phyloP scores from a whole-genome alignment of 2,888 invertebrate genomes.

The Ypsolopha sequella region DNA sequence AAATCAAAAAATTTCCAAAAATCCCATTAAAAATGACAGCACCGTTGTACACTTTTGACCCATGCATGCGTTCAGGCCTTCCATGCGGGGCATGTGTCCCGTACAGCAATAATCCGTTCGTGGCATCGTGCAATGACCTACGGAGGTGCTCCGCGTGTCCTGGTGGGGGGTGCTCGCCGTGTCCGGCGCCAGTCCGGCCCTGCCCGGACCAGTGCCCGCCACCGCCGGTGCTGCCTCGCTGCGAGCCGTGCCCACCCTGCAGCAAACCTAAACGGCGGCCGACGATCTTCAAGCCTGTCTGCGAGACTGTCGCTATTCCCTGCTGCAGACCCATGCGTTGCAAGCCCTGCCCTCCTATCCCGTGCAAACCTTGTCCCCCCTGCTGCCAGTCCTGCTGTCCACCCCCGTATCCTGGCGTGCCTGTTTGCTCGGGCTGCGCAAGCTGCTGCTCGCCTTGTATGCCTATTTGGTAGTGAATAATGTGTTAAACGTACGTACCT shows the following conservation, averaged over 20 bases:
- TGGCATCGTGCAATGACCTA: slow-evolving; percentile 39
- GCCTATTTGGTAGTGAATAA: slow-evolving; percentile 45
- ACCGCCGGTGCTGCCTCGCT: slow-evolving; percentile 39
- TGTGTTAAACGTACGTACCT: too few species aligned
- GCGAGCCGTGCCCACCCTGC: slow-evolving; percentile 53
- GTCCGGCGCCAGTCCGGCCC: slow-evolving; percentile 56
- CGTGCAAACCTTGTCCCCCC: slow-evolving; percentile 38
- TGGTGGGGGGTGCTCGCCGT: slow-evolving; percentile 57
- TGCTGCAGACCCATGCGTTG: slow-evolving; percentile 64
- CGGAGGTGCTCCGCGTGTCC: slow-evolving; percentile 51
- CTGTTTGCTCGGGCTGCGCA: slow-evolving; percentile 42
- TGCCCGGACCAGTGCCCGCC: slow-evolving; percentile 43
- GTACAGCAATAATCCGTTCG: slow-evolving; percentile 49
- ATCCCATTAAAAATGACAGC: slow-evolving; percentile 48
- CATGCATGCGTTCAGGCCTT: slow-evolving; percentile 45
- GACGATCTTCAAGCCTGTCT: slow-evolving; percentile 26
- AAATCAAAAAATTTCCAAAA: slow-evolving; percentile 7
- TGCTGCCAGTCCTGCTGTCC: slow-evolving; percentile 46
- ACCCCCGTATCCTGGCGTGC: slow-evolving; percentile 39
- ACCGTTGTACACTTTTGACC: slow-evolving; percentile 56
- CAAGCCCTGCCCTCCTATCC: slow-evolving; percentile 54
- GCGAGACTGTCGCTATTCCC: slow-evolving; percentile 56
- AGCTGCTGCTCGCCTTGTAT: slow-evolving; percentile 51
- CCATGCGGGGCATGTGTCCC: slow-evolving; percentile 59
- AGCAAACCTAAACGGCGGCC: slow-evolving; percentile 37